Evolutionary conservation across 2,797 vertebrate species (phyloP), one percentile per base, ranked within the genome.

Genomic region (Sciurus carolinensis): DNA sequence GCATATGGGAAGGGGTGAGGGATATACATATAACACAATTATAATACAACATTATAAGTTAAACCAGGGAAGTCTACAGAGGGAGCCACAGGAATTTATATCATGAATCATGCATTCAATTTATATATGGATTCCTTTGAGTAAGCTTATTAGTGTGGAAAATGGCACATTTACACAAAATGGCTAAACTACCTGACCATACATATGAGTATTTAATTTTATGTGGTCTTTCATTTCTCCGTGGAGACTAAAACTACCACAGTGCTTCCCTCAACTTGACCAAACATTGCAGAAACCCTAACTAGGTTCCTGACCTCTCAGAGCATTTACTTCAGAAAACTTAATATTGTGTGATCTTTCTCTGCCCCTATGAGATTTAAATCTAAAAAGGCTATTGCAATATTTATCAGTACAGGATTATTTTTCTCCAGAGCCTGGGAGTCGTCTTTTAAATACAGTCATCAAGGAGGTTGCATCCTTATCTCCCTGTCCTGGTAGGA

Each of bases 321-420:
- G 66, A 84, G 11, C 5, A 80, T 52, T 92, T 75, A 24, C 12
- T 85, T 96, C 75, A 54, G 42, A 72, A 73, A 89, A 89, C 14
- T 72, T 59, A 18, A 44, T 50, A 84, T 66, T 83, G 15, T 72
- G 22, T 33, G 52, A 83, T 64, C 4, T 71, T 64, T 33, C n/a
- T 50, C 20, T 77, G 36, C 1, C 36, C 20, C 20, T 54, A 47
- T 71, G 14, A 66, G 18, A 76, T 44, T 30, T 6, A 86, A 36
- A 81, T 64, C 30, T 73, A 5, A 62, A 62, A 77, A 77, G 9
- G 1, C 36, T 81, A 2, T 44, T 76, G 30, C 12, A 26, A 54
- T 33, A 18, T 82, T 71, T 66, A 50, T 64, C 18, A 72, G 42
- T 4, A 20, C 28, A 87, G 52, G 15, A 64, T n/a, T 39, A 8